These are phyloP conservation scores for Cyclopterus lumpus DNA, from an alignment of 2,797 vertebrate genomes.

Conservation along the genomic window DNA sequence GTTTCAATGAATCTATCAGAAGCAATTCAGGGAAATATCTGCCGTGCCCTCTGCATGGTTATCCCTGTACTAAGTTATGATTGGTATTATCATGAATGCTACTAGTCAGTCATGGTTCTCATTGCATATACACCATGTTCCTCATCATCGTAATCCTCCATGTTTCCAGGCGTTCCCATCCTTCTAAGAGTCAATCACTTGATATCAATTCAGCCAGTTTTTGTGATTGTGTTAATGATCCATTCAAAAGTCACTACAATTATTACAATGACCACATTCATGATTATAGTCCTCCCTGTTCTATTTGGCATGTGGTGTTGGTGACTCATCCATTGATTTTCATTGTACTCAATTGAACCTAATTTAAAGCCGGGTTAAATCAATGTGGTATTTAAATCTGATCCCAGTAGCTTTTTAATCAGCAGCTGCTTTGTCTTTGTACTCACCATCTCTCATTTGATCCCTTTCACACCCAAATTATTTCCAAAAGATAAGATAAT, in stretches of 20 bases:
- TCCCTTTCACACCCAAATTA: not conserved
- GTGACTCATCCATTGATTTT: slow-evolving; percentile 28
- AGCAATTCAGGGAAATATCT: slow-evolving; percentile 23
- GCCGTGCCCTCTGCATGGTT: fast-evolving
- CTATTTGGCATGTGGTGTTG: slow-evolving; percentile 8
- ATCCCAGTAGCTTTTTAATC: not conserved
- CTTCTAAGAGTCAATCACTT: not conserved
- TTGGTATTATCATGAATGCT: not conserved
- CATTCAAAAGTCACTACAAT: not conserved
- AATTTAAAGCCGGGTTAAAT: slow-evolving; percentile 10
- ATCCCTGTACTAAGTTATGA: not conserved
- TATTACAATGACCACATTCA: not conserved
- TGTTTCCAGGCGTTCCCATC: not conserved
- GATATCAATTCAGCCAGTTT: not conserved
- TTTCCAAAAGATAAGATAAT: not conserved
- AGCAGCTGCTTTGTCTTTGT: not conserved
- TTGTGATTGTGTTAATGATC: not conserved
- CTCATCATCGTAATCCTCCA: not conserved
- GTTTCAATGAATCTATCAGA: slow-evolving; percentile 38
- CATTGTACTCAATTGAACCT: slow-evolving; percentile 3
- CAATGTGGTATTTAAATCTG: slow-evolving; percentile 13
- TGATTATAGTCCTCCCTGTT: not conserved
- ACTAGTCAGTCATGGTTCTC: not conserved
- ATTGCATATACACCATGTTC: not conserved
- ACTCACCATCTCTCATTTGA: not conserved